phyloP scores from a whole-genome alignment of 2,888 invertebrate genomes.

The Plemyria rubiginata region DNA sequence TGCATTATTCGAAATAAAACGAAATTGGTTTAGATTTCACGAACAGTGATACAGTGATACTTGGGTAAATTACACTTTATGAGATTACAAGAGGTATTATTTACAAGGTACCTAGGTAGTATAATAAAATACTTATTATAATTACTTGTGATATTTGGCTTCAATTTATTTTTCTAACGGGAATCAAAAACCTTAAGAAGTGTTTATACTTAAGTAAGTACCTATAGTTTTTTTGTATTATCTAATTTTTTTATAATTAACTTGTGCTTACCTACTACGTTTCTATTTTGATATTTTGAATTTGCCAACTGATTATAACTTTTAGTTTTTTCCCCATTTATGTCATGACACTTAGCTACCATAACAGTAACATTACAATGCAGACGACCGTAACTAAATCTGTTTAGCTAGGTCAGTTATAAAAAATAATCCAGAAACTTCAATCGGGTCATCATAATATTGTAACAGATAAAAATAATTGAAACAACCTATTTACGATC shows the following conservation, averaged over 20 bases:
- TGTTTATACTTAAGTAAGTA: too few species aligned
- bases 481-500: background rate
- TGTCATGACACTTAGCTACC: too few species aligned
- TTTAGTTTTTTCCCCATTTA: too few species aligned
- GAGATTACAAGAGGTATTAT: conserved; percentile 70
- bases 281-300: too few species aligned
- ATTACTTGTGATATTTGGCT: conserved; percentile 79
- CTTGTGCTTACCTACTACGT: too few species aligned
- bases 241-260: background rate
- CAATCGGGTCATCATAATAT: background rate
- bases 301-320: too few species aligned
- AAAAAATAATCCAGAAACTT: too few species aligned
- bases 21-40: background rate
- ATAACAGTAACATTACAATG: too few species aligned
- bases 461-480: background rate
- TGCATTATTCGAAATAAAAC: background rate
- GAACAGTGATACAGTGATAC: conserved; percentile 45
- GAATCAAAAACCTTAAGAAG: conserved; percentile 50
- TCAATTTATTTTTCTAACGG: conserved; percentile 59
- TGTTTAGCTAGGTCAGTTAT: too few species aligned
- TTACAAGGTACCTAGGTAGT: conserved; percentile 49
- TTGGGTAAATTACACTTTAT: conserved; percentile 73
- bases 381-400: too few species aligned
- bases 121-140: conserved; percentile 51
- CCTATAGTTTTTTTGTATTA: conserved; percentile 4